Evolutionary conservation across 2,888 invertebrate genomes (phyloP).

Genomic region (Acrobasis repandana): DNA sequence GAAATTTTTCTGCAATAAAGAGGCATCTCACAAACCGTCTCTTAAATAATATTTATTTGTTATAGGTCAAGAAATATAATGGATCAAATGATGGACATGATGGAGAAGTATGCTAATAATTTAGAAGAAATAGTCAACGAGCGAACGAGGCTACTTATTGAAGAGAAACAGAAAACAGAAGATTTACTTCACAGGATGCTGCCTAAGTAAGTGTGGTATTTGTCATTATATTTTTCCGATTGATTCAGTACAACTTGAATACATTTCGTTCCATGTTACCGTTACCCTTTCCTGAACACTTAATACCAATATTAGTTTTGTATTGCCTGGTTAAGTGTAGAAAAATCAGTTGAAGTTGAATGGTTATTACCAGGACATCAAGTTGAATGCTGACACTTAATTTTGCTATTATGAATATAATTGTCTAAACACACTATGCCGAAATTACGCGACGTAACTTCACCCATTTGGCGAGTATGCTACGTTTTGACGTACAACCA

Average conservation of each 20-base stretch:
- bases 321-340: no score
- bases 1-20: no score
- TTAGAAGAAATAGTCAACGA: slow-evolving; percentile 97
- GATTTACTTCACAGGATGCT: slow-evolving; percentile 96
- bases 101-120: slow-evolving; percentile 98
- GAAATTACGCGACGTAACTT: no score
- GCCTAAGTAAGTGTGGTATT: slow-evolving; percentile 86
- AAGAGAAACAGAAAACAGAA: slow-evolving; percentile 96
- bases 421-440: no score
- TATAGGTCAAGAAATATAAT: slow-evolving; percentile 92
- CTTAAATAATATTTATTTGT: slow-evolving; percentile 25
- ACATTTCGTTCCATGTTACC: slow-evolving; percentile 30
- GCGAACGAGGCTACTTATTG: slow-evolving; percentile 93
- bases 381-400: slow-evolving; percentile 30
- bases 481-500: no score
- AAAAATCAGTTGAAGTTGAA: no score
- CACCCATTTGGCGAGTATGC: no score
- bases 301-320: no score
- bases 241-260: slow-evolving; percentile 38
- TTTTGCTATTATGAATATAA: background rate
- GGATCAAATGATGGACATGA: slow-evolving; percentile 99
- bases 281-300: background rate
- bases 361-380: slow-evolving; percentile 38
- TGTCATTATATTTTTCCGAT: background rate
- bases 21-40: background rate